Evolutionary conservation across 2,888 invertebrate species (phyloP).

Genomic region (Spicauda simplicius): DNA sequence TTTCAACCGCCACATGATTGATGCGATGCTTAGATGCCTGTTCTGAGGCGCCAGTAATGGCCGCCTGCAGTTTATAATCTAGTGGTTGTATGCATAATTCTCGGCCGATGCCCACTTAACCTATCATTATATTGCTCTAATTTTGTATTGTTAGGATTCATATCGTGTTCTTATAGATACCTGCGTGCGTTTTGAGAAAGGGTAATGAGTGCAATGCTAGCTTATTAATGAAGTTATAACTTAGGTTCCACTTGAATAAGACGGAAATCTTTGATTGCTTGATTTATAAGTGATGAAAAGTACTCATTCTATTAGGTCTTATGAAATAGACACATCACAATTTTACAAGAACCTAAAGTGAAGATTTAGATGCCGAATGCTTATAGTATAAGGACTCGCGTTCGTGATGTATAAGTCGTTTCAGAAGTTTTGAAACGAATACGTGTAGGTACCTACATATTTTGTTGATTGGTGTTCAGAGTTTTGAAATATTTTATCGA

Average conservation of each 20-base stretch:
- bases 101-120: slow-evolving; percentile 32
- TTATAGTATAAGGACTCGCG: too few relatives aligned
- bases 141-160: slow-evolving; percentile 31
- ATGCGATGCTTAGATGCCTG: slow-evolving; percentile 45
- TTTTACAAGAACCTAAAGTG: too few relatives aligned
- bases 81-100: slow-evolving; percentile 31
- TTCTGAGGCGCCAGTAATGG: slow-evolving; percentile 46
- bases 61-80: slow-evolving; percentile 37
- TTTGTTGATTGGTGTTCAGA: too few relatives aligned
- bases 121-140: slow-evolving; percentile 28
- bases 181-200: slow-evolving; percentile 19
- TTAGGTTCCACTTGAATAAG: not conserved
- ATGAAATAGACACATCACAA: too few relatives aligned
- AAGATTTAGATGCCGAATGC: too few relatives aligned
- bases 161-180: slow-evolving; percentile 19
- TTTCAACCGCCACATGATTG: slow-evolving; percentile 52
- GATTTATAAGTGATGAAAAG: too few relatives aligned
- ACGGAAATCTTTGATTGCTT: too few relatives aligned
- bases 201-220: slow-evolving; percentile 20
- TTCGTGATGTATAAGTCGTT: too few relatives aligned
- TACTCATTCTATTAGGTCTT: too few relatives aligned
- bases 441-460: too few relatives aligned
- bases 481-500: too few relatives aligned
- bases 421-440: too few relatives aligned
- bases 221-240: slow-evolving; percentile 19